Evolutionary conservation across 2,888 invertebrate genomes (phyloP), one percentile per base, ranked within the genome.

Genomic region (Cartodere bifasciata): DNA sequence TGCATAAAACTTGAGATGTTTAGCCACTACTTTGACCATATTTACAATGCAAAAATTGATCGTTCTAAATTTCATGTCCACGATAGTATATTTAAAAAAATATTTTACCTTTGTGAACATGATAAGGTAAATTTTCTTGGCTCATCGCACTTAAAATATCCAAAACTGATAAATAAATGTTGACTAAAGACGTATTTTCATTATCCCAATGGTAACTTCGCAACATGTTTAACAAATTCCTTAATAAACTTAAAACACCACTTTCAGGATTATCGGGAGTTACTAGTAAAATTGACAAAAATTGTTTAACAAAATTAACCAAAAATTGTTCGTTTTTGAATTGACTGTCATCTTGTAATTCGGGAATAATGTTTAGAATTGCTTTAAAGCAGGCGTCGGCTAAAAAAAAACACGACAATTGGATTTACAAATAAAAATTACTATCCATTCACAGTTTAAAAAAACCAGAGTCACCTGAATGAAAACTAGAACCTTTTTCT

Each of bases 301-400:
- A 81, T 53, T 85, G 81, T 43, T 74, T 76, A 10, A 83, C 53
- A 46, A 81, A 79, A 0, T 75, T 70, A 6, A 73, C 62, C 13
- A 85, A 63, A 61, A 74, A 81, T 7, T 68, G 63, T 48, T 88
- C 83, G 0, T 82, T 75, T 34, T 76, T 73, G 42, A 74, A 74
- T 22, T 70, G 64, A 2, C 79, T 80, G 40, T 87, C 86, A 39
- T 79, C 61, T 45, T 84, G 70, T 48, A 90, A 65, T 43, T 88
- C 86, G 1, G 79, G 72, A 40, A 94, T 71, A 28, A 87, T 62
- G 36, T 72, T 73, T 11, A 95, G 69, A 0, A 88, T 78, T 15
- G 88, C 85, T 61, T 91, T 91, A 47, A 94, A 83, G 56, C 90
- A 91, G 2, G 90, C 86, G 65, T 95, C 94, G 34, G 87, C 92